Base-by-base conservation (phyloP, 2,113 vertebrate species). In the Vulpes ferrilata region DNA sequence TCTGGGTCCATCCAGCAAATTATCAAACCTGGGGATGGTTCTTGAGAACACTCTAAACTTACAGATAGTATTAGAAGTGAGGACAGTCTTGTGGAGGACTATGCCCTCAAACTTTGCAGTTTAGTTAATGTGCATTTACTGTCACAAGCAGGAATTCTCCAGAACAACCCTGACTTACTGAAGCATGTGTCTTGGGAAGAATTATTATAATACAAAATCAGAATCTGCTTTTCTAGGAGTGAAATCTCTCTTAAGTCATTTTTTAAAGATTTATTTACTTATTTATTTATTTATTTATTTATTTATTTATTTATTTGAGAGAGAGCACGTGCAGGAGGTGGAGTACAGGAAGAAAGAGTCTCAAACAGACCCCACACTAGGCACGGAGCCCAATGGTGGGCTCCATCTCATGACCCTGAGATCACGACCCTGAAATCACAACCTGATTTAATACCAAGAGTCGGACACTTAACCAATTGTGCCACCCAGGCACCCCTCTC, bases 211-310 rank as follows among this genome's bases (percentile, higher is more conserved):
- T 30, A 80, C 8, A 92, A 55, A 48, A 92, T 89, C 38, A 95
- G 65, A 93, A 92, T 76, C 43, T 92, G 6, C 51, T 88, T 78
- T 76, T 64, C 43, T 81, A 0, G 51, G 91, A 83, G 43, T 74
- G 19, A 97, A 96, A 19, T 83, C 35, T 69, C 32, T 89, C 89
- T 65, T 19, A 74, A 97, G 30, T 95, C 1, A 73, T 73, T 95
- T 96, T 95, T 96, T 19, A 1, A 67, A 17, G 30, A 67, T 32
- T 25, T 11, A 62, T 60, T 60, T 65, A 65, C 13, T 15, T 65
- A 32, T 57, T 17, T 59, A 17, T 62, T 23, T 11, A 62, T 60
- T 60, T 65, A 65, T 30, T 13, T 65, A 30, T 55, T 15, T 57
- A 16, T 62, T 11, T 25, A 62, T n/a, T 67, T 69, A 9, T 69